Evolutionary conservation across 2,888 invertebrate species (phyloP).

Genomic region (Smittia sp.): DNA sequence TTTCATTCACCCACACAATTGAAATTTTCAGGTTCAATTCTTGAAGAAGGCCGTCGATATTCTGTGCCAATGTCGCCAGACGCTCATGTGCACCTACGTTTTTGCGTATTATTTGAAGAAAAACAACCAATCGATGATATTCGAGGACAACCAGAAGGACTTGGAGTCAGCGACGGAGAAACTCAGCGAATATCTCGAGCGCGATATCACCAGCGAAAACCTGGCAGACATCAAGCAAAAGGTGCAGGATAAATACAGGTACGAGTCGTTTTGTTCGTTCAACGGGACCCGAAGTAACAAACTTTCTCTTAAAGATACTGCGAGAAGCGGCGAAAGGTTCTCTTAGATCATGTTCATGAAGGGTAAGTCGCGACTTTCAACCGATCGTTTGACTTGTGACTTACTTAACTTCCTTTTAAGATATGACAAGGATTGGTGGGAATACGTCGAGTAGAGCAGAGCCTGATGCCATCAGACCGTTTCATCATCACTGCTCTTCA

Average conservation of each 20-base stretch:
- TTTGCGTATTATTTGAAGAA: slow-evolving; percentile 98
- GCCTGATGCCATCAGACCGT: not conserved
- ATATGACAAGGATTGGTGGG: slow-evolving; percentile 98
- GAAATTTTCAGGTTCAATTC: slow-evolving; percentile 90
- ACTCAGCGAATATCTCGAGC: slow-evolving; percentile 94
- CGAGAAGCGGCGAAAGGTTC: slow-evolving; percentile 91
- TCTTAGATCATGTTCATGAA: slow-evolving; percentile 96
- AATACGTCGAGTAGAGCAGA: slow-evolving; percentile 73
- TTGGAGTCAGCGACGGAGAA: slow-evolving; percentile 96
- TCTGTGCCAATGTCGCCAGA: slow-evolving; percentile 94
- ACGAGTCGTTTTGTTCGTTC: slow-evolving; percentile 44
- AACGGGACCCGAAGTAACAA: not conserved
- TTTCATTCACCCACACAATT: too few relatives aligned
- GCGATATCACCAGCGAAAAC: slow-evolving; percentile 96
- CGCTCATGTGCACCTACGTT: slow-evolving; percentile 98
- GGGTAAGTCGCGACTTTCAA: slow-evolving; percentile 58
- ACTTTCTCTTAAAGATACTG: slow-evolving; percentile 75
- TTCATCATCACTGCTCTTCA: slow-evolving; percentile 14
- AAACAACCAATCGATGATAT: slow-evolving; percentile 98
- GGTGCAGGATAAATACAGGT: slow-evolving; percentile 97
- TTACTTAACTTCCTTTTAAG: too few relatives aligned
- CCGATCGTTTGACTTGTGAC: too few relatives aligned
- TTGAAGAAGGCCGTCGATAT: slow-evolving; percentile 96
- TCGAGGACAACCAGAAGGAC: slow-evolving; percentile 98
- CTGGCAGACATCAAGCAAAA: slow-evolving; percentile 97